Evolutionary conservation across 2,113 vertebrate genomes (phyloP), one percentile per base, ranked within the genome.

Genomic region (Delphinapterus leucas): DNA sequence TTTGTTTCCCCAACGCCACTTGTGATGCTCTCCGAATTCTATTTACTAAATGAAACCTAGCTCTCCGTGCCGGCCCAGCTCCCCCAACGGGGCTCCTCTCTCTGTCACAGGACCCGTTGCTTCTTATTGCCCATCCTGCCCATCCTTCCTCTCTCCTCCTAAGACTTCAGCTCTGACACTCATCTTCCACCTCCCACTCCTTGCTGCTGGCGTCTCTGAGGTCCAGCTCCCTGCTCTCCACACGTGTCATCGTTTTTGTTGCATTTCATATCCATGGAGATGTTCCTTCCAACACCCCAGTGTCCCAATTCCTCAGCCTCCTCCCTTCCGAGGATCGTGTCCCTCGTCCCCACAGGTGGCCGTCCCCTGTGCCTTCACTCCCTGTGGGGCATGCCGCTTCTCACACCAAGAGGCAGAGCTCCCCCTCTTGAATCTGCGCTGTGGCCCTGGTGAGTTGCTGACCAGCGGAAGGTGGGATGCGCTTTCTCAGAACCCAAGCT

Each of bases 301-400:
- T 33, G 28, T 6, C 28, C 15, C 28, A 49, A 9, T 9, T 15
- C 44, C 73, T 76, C 47, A 17, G 73, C 47, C 8, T 58, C 55
- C 47, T 9, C 47, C 49, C 44, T 49, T 20, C 44, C 2, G 5
- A 49, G 9, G 44, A 76, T 49, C 44, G 31, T 11, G 28, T 76
- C 73, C 8, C 0, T 47, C 28, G 44, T 76, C 5, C 44, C 73
- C 44, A 76, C 44, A 49, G 8, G 8, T 20, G 73, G 47, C 44
- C 1, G 2, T 76, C 4, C 9, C 17, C 20, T 33, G 47, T 9
- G 17, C 44, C 9, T 76, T 49, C 18, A 44, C 17, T 76, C 44
- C 28, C 44, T 33, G 73, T 18, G 73, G 15, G 41, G 15, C 0
- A 0, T 33, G 73, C 73, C 0, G 0, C 44, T 76, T 76, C 44